Percentiles rank a stretch among this genome's conserved stretches.
phyloP scores from a whole-genome alignment of 1,140 invertebrate genomes.

The Nephila pilipes region DNA sequence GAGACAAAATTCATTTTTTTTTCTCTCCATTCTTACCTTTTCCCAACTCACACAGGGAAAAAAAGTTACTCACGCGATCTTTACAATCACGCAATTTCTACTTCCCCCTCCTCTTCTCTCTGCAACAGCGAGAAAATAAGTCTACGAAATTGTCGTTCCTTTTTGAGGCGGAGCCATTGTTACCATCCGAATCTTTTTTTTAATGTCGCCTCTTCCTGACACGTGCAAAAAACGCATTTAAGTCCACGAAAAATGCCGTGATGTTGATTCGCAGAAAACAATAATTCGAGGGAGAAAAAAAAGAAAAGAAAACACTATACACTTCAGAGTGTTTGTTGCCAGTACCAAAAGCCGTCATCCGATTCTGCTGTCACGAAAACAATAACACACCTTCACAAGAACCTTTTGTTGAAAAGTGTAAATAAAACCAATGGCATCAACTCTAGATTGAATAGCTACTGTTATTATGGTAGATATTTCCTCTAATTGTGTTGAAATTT shows the following conservation, averaged over 20 bases:
- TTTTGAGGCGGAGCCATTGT: background rate
- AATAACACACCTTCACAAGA: conserved; percentile 8
- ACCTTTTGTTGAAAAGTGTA: background rate
- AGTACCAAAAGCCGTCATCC: background rate
- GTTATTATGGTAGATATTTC: background rate
- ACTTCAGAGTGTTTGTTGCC: conserved; percentile 8
- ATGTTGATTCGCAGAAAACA: conserved; percentile 5
- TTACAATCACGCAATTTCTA: background rate
- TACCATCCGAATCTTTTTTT: background rate
- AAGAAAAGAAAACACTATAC: conserved; percentile 16
- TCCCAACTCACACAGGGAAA: background rate
- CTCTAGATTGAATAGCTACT: background rate
- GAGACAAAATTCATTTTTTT: background rate
- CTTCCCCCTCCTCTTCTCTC: background rate
- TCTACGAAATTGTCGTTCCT: conserved; percentile 15
- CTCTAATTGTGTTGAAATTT: background rate
- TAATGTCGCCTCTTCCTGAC: background rate
- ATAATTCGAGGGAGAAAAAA: background rate
- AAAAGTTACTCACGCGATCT: background rate
- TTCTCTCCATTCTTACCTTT: background rate
- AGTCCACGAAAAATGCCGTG: conserved; percentile 29
- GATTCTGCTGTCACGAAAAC: conserved; percentile 24
- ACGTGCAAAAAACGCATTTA: conserved; percentile 29
- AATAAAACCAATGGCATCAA: background rate
- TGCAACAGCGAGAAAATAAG: background rate